phyloP scores from a whole-genome alignment of 2,113 vertebrate species.

The Carettochelys insculpta region DNA sequence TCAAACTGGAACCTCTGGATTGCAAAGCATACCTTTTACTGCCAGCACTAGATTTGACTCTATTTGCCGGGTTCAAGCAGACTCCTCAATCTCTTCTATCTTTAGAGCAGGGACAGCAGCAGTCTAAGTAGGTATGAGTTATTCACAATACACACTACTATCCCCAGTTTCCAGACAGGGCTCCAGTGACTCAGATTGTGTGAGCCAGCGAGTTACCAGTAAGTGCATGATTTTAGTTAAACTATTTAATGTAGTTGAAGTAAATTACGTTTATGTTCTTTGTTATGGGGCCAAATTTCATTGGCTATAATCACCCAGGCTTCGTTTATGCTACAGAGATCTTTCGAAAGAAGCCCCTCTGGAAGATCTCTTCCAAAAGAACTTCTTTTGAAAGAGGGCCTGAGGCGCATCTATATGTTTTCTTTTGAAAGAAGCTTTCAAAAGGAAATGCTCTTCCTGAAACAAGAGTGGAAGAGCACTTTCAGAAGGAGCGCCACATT shows the following conservation, averaged over 20 bases:
- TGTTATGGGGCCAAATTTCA: not conserved
- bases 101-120: not conserved
- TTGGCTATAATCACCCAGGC: not conserved
- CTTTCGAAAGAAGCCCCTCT: too few species aligned
- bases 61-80: not conserved
- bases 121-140: not conserved
- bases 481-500: too few species aligned
- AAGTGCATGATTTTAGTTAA: not conserved
- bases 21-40: not conserved
- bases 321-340: too few species aligned
- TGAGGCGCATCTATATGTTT: too few species aligned
- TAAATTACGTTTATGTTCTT: not conserved
- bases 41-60: not conserved
- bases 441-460: too few species aligned
- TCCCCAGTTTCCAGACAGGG: not conserved
- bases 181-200: not conserved
- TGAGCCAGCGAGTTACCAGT: not conserved
- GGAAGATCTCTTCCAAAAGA: too few species aligned
- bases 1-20: not conserved
- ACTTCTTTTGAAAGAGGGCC: too few species aligned
- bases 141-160: not conserved
- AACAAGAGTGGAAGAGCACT: too few species aligned
- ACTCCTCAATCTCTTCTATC: not conserved
- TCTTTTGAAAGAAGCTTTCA: too few species aligned
- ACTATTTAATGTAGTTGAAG: not conserved